A percentile compares a stretch with the other conserved stretches of the same genome.
phyloP scores from a whole-genome alignment of 2,113 vertebrate species.

The Eubucco bourcierii region DNA sequence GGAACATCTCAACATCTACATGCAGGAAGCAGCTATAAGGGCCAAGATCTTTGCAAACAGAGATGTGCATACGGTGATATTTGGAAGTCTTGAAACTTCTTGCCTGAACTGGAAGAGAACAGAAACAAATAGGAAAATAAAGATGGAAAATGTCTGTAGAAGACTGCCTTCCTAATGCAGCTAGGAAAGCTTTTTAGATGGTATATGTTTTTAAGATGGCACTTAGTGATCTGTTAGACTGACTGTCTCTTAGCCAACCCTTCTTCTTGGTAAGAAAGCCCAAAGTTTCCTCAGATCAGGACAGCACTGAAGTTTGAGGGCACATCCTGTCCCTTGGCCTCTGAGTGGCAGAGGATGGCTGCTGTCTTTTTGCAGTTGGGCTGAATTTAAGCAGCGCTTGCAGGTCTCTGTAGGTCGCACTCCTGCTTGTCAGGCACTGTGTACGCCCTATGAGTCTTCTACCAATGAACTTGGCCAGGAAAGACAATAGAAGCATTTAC shows the following conservation, averaged over 20 bases:
- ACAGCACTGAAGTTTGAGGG: neutral
- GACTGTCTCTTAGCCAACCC: neutral
- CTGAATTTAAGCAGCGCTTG: neutral
- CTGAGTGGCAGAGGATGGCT: neutral
- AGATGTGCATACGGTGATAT: neutral
- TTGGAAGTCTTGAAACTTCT: neutral
- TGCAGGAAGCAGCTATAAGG: slow-evolving; percentile 21
- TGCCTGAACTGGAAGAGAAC: neutral
- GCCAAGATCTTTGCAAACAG: neutral
- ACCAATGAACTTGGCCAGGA: neutral
- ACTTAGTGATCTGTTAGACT: slow-evolving; percentile 49
- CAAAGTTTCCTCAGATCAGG: neutral
- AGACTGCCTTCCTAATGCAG: neutral
- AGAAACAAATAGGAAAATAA: slow-evolving; percentile 12
- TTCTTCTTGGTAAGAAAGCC: neutral
- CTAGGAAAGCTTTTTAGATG: neutral
- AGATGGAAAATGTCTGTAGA: neutral
- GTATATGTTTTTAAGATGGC: slow-evolving; percentile 7
- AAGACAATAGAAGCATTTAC: neutral
- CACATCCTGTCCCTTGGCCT: neutral
- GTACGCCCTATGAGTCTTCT: neutral
- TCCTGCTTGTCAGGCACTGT: neutral
- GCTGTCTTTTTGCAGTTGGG: neutral
- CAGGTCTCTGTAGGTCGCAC: neutral
- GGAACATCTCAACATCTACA: slow-evolving; percentile 5